Evolutionary conservation across 2,797 vertebrate species (phyloP).

Genomic region (Syngnathus rostellatus): DNA sequence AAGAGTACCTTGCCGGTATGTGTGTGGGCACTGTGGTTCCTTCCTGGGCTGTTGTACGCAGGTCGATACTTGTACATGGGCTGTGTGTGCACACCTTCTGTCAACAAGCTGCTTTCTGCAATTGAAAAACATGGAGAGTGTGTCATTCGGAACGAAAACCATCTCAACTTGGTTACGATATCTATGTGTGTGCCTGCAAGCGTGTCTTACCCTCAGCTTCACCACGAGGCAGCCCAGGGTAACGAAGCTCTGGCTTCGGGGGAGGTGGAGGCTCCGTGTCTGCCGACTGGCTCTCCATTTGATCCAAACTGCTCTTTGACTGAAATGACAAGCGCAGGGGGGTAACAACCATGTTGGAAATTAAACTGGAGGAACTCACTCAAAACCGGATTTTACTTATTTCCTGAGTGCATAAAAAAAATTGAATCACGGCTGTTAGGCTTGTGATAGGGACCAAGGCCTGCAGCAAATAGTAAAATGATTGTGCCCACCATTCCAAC

Average conservation of each 20-base stretch:
- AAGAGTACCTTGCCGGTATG: slow-evolving; percentile 69
- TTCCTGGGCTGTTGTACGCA: slow-evolving; percentile 79
- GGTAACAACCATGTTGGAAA: slow-evolving; percentile 1
- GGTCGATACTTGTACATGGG: slow-evolving; percentile 94
- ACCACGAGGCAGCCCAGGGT: slow-evolving; percentile 64
- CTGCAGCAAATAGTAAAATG: neutral
- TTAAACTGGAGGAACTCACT: neutral
- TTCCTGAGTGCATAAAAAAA: neutral
- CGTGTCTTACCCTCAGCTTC: slow-evolving; percentile 67
- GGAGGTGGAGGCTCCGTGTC: slow-evolving; percentile 91
- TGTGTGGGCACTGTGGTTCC: slow-evolving; percentile 72
- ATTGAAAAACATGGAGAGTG: slow-evolving; percentile 8
- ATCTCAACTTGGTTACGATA: neutral
- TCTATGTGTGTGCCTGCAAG: neutral
- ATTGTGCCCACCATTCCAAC: too few species aligned
- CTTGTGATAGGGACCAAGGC: neutral
- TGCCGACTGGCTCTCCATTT: slow-evolving; percentile 92
- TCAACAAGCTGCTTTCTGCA: slow-evolving; percentile 84
- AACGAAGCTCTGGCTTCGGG: slow-evolving; percentile 91
- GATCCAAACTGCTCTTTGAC: slow-evolving; percentile 93
- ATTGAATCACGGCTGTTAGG: neutral
- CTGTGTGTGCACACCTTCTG: slow-evolving; percentile 84
- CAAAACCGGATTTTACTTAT: neutral
- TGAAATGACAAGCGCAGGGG: slow-evolving; percentile 33
- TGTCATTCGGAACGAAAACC: neutral